Percentiles rank a stretch among this genome's conserved stretches.
Conservation (phyloP, 2,113 vertebrate species). For the Isurus oxyrinchus region DNA sequence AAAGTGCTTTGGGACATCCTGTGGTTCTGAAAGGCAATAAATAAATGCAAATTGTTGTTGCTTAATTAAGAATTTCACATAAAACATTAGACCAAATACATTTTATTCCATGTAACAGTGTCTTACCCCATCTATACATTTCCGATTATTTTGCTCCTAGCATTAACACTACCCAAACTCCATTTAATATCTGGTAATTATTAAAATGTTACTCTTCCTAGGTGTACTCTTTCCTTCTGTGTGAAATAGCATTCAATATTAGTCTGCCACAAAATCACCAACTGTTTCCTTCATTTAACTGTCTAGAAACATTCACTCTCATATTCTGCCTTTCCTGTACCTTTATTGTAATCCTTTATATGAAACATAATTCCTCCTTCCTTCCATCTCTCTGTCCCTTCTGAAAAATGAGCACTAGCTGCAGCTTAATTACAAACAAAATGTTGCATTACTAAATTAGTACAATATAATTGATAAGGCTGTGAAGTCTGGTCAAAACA, state of each 20-base stretch:
- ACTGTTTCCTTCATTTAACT: background rate
- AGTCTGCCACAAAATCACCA: background rate
- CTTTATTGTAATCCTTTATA: no score
- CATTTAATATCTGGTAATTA: background rate
- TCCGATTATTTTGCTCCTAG: background rate
- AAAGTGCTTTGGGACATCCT: background rate
- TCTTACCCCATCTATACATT: background rate
- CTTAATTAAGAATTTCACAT: background rate
- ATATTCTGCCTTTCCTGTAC: background rate
- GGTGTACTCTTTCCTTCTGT: background rate
- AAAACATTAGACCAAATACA: background rate
- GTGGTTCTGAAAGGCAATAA: background rate
- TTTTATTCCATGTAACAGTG: background rate
- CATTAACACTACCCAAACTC: background rate
- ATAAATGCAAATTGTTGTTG: background rate
- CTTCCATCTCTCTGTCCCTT: no score
- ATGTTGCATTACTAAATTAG: no score
- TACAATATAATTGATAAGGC: no score
- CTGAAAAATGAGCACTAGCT: no score
- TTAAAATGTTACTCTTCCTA: background rate
- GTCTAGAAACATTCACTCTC: background rate
- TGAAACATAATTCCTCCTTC: no score
- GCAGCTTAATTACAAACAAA: no score
- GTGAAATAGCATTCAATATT: background rate
- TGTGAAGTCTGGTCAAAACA: no score